Percentiles rank a stretch among this genome's conserved stretches.
Conservation (phyloP, 2,113 vertebrate genomes). For the rabbit (Oryctolagus cuniculus) region mOryCun1.1 NC_091436.1:105827501-105828000, state of each 20-base stretch:
- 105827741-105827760: background rate
- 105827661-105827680: background rate
- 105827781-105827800: background rate
- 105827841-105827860: conserved; percentile 71
- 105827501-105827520: background rate
- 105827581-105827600: background rate
- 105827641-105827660: background rate
- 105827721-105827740: background rate
- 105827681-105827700: background rate
- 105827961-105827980: conserved; percentile 78
- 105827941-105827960: conserved; percentile 82
- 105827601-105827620: background rate
- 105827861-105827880: conserved; percentile 81
- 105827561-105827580: background rate
- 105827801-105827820: background rate
- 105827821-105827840: conserved; percentile 43
- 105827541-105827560: background rate
- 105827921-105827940: conserved; percentile 81
- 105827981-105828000: conserved; percentile 81
- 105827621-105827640: background rate
- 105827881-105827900: conserved; percentile 77
- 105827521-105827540: background rate
- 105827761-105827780: background rate
- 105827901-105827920: conserved; percentile 85
- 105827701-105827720: background rate